phyloP scores from a whole-genome alignment of 2,797 vertebrate genomes.

The Gouania willdenowi region DNA sequence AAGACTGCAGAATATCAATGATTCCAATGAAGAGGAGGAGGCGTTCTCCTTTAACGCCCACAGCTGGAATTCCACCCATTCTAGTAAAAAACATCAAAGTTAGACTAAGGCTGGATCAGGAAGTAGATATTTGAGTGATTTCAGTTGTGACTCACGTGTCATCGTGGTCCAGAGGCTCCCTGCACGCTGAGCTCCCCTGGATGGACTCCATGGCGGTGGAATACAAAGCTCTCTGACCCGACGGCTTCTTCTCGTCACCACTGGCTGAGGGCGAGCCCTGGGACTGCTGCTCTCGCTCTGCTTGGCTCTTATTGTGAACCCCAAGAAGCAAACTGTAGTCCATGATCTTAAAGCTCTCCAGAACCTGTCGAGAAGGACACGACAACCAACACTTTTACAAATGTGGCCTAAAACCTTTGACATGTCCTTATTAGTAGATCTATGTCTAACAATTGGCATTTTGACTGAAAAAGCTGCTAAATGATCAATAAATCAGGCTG shows the following conservation, averaged over 20 bases:
- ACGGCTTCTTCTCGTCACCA: conserved; percentile 83
- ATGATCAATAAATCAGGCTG: too few species aligned
- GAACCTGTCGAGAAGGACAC: conserved; percentile 59
- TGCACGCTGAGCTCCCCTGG: conserved; percentile 85
- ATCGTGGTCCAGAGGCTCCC: conserved; percentile 86
- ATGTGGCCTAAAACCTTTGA: too few species aligned
- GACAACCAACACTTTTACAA: too few species aligned
- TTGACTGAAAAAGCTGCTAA: too few species aligned
- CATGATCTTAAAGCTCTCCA: conserved; percentile 99
- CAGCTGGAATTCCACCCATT: conserved; percentile 95
- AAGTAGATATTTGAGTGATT: neutral
- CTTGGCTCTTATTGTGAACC: conserved; percentile 89
- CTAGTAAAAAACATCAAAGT: too few species aligned
- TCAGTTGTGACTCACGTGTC: conserved; percentile 80
- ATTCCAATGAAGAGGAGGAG: conserved; percentile 93
- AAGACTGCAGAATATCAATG: conserved; percentile 96
- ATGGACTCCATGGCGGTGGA: conserved; percentile 98
- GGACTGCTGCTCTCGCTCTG: conserved; percentile 80
- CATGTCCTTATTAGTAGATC: too few species aligned
- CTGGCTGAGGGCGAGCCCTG: conserved; percentile 80
- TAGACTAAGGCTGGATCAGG: neutral
- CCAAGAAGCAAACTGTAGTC: conserved; percentile 96
- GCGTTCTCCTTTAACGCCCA: conserved; percentile 85
- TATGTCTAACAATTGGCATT: too few species aligned
- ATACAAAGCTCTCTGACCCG: conserved; percentile 89